These are phyloP conservation scores for Anthoscopus minutus DNA, from an alignment of 2,113 vertebrate species.

Conservation along the genomic window DNA sequence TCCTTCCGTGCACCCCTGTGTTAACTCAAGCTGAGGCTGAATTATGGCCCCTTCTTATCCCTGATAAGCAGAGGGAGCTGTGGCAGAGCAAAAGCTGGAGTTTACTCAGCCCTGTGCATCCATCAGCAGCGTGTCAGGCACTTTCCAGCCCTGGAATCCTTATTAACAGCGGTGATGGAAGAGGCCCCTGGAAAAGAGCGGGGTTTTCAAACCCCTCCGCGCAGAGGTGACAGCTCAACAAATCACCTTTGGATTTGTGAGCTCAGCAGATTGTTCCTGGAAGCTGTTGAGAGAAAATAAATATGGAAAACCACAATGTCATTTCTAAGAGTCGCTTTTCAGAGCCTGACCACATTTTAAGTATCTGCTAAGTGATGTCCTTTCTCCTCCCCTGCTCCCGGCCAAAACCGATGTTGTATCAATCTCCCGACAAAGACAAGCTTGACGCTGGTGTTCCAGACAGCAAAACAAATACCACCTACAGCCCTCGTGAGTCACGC, in stretches of 20 bases:
- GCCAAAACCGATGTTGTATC: constrained; percentile 50
- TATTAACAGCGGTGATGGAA: constrained; percentile 6
- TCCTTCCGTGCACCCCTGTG: not conserved
- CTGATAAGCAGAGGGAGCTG: not conserved
- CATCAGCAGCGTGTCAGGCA: constrained; percentile 30
- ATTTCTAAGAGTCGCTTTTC: constrained; percentile 58
- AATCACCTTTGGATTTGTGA: constrained; percentile 54
- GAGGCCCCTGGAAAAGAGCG: not conserved
- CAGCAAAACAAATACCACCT: constrained; percentile 51
- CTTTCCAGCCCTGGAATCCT: constrained; percentile 11
- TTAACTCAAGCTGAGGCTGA: not conserved
- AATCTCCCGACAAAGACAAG: constrained; percentile 40
- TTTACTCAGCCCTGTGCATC: not conserved
- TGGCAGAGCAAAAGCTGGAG: not conserved
- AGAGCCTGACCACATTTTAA: constrained; percentile 62
- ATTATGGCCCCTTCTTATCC: not conserved
- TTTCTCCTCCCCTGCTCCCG: constrained; percentile 32
- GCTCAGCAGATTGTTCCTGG: constrained; percentile 65
- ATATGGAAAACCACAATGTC: constrained; percentile 64
- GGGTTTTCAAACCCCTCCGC: not conserved
- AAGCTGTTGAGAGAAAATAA: constrained; percentile 64
- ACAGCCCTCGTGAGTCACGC: constrained; percentile 20
- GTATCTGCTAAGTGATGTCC: constrained; percentile 65
- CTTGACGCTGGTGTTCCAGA: not conserved
- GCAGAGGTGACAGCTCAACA: constrained; percentile 36